Percentiles rank a stretch among this genome's conserved stretches.
Conservation (phyloP, 2,113 vertebrate species). For the Rhinogobius similis region DNA sequence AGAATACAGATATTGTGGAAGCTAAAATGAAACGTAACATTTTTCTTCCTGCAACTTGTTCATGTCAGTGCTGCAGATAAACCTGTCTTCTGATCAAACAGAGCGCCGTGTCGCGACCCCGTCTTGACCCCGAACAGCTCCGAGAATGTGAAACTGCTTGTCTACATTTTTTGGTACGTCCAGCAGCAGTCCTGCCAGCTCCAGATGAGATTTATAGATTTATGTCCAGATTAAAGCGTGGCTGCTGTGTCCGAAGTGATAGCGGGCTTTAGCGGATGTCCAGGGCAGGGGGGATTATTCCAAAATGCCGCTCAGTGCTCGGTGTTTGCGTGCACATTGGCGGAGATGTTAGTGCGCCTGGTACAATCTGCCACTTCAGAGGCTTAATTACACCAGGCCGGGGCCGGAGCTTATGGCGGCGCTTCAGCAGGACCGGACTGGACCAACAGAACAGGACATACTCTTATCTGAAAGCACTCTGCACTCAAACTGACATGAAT, state of each 20-base stretch:
- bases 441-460: conserved; percentile 48
- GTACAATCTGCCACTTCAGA: conserved; percentile 66
- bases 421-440: conserved; percentile 50
- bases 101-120: conserved; percentile 38
- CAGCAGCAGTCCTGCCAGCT: conserved; percentile 48
- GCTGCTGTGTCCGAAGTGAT: conserved; percentile 72
- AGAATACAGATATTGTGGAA: no score
- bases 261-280: conserved; percentile 71
- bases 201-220: conserved; percentile 75
- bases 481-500: no score
- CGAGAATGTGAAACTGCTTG: conserved; percentile 36
- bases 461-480: conserved; percentile 2
- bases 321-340: conserved; percentile 55
- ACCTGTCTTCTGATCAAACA: conserved; percentile 27
- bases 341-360: conserved; percentile 50
- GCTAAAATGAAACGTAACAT: no score
- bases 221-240: conserved; percentile 69
- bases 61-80: conserved; percentile 12
- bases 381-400: conserved; percentile 68
- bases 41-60: background rate
- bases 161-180: conserved; percentile 43
- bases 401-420: conserved; percentile 36
- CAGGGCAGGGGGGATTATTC: conserved; percentile 68
- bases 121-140: conserved; percentile 34
- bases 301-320: conserved; percentile 71